Evolutionary conservation across 2,888 invertebrate species (phyloP), one percentile per base, ranked within the genome.

Genomic region (Drosophila stalkeri): DNA sequence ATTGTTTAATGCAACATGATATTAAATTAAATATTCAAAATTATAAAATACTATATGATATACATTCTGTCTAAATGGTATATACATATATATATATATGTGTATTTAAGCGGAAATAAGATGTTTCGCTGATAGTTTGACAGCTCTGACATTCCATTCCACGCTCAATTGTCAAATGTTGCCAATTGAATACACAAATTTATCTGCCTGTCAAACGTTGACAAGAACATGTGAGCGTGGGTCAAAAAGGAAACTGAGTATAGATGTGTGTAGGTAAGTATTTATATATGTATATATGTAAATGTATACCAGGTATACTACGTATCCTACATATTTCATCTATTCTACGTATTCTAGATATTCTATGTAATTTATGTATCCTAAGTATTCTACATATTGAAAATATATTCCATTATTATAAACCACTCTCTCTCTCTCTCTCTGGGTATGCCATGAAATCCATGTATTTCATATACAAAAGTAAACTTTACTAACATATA

Each of bases 391-490:
- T 3, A 27, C 5, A 5, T 27, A 27, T 27, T 27, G 4, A 27
- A 27, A 27, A 27, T 27, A 27, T 27, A 27, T 5, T 27, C 27
- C 27, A 27, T 5, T 27, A 5, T 2, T 27, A 27, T 27, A 27
- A 3, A 27, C 23, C 23, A 2, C 23, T 23, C 23, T 23, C 23
- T 23, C 23, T 23, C 23, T 23, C 23, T 23, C 23, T 27, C 6
- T 9, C 54, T 54, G n/a, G 23, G 54, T 4, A 31, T 55, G 55
- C 23, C 55, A 41, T 55, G 55, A 12, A 31, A 55, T 27, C 4
- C 27, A 2, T 0, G 14, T 27, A 3, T n/a, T 27, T 27, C 3
- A n/a, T n/a, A 12, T 33, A 11, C 12, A 11, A 12, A 49, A 1
- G 5, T 0, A n/a, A n/a, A 23, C 11, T n/a, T 0, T 39, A 6